A percentile compares a stretch with the other conserved stretches of the same genome.
These are phyloP conservation scores for Pelecanoides urinatrix DNA, from an alignment of 2,113 vertebrate genomes.

Conservation along the genomic window DNA sequence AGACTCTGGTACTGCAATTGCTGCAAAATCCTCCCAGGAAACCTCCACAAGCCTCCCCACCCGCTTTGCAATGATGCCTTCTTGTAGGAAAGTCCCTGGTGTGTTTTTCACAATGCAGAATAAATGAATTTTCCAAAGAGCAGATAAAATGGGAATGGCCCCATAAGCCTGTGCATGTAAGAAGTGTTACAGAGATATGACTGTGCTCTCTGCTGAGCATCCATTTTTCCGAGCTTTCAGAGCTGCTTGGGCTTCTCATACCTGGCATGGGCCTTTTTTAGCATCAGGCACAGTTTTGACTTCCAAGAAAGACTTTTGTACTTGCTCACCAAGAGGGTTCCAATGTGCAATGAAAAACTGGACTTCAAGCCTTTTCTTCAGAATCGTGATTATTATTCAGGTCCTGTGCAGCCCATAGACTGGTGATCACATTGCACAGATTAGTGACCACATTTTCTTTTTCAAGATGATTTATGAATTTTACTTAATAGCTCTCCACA, in stretches of 20 bases:
- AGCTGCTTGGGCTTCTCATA: neutral
- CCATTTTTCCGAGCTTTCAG: neutral
- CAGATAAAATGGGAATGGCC: neutral
- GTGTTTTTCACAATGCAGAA: neutral
- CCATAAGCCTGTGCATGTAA: neutral
- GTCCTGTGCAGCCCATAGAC: neutral
- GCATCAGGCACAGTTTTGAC: neutral
- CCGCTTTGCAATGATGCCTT: neutral
- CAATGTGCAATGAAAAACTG: neutral
- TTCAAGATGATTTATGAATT: neutral
- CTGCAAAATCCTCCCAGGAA: neutral
- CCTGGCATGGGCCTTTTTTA: neutral
- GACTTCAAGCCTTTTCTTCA: neutral
- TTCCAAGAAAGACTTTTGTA: neutral
- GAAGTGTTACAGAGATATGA: neutral
- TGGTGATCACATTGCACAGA: neutral
- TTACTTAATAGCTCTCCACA: neutral
- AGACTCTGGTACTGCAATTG: neutral
- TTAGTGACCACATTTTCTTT: neutral
- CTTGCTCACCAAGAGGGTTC: neutral
- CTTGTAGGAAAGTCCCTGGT: neutral
- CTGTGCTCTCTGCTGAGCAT: neutral
- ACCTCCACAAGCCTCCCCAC: neutral
- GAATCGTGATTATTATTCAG: neutral
- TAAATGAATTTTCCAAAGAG: neutral